Percentiles rank a stretch among this genome's conserved stretches.
Conservation (phyloP, 2,113 vertebrate species). For the Neolamprologus ventralis region DNA sequence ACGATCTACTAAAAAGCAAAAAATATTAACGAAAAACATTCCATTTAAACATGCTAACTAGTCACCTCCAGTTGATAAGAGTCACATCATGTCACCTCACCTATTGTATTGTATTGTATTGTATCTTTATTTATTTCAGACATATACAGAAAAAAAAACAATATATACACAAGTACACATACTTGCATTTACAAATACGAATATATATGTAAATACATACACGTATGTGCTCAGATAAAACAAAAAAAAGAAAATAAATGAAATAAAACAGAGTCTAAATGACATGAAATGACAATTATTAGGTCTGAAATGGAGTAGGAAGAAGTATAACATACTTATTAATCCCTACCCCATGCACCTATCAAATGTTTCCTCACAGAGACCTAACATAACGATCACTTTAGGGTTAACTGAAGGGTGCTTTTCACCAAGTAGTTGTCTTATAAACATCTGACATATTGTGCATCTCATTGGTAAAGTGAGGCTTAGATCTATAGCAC, state of each 20-base stretch:
- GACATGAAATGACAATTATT: no score
- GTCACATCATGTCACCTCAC: background rate
- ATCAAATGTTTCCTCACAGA: background rate
- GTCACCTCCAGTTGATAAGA: background rate
- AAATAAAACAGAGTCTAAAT: no score
- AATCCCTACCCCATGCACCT: background rate
- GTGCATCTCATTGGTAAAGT: background rate
- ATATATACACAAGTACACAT: no score
- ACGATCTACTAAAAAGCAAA: background rate
- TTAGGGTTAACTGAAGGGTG: background rate
- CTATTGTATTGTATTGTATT: background rate
- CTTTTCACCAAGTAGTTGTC: background rate
- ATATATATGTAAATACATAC: no score
- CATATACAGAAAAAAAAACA: no score
- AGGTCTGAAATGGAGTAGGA: no score
- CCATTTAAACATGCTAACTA: background rate
- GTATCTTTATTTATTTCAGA: no score
- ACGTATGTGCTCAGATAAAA: no score
- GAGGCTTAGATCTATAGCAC: background rate
- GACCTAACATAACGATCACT: fast-evolving
- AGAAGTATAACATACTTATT: no score
- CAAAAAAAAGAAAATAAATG: no score
- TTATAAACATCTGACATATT: background rate
- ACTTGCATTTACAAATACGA: no score
- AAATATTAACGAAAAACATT: fast-evolving